These are phyloP conservation scores for Numida meleagris DNA, from an alignment of 2,113 vertebrate species.

Conservation along the genomic window DNA sequence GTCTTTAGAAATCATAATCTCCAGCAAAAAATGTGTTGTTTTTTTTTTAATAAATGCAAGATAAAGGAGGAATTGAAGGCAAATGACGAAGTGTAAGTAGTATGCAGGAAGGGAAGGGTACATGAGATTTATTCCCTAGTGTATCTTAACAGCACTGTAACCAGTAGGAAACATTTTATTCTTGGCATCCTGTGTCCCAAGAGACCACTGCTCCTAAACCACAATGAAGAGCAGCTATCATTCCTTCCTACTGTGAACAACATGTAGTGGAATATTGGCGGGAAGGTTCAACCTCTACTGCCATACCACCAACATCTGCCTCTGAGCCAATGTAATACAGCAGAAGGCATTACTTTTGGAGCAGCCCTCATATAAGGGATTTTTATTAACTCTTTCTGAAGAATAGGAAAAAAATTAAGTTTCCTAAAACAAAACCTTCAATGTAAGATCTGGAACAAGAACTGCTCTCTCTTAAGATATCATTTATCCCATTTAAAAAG, in stretches of 20 bases:
- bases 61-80: not conserved
- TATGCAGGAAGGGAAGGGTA: not conserved
- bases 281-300: not conserved
- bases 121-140: not conserved
- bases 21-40: accelerated
- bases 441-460: not conserved
- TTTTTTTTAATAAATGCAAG: not conserved
- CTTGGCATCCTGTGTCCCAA: not conserved
- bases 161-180: not conserved
- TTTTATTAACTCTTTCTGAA: not conserved
- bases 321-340: not conserved
- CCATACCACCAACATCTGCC: not conserved
- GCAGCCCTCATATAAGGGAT: not conserved
- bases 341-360: not conserved
- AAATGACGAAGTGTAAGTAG: not conserved
- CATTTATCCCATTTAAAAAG: not conserved
- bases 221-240: not conserved
- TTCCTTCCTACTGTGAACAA: not conserved
- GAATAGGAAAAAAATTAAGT: not conserved
- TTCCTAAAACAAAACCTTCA: not conserved
- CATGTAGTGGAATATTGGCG: not conserved
- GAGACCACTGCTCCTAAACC: not conserved
- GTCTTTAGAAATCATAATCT: not conserved
- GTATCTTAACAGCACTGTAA: not conserved
- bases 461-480: not conserved